Evolutionary conservation across 2,888 invertebrate species (phyloP), one percentile per base, ranked within the genome.

Genomic region (Pristionchus exspectatus): DNA sequence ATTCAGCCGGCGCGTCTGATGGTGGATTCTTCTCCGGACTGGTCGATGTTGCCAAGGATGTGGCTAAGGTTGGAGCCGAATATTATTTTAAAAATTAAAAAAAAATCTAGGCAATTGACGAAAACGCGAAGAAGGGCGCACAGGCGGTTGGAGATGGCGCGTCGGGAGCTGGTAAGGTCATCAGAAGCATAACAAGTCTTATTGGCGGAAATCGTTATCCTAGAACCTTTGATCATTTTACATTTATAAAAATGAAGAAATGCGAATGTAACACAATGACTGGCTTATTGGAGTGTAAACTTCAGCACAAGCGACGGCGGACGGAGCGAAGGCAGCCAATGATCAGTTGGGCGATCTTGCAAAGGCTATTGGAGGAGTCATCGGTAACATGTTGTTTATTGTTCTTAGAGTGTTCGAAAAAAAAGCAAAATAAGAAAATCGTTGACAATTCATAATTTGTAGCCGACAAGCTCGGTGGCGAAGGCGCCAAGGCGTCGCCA

Each of bases 1-100:
- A 59, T n/a, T 56, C 56, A 85, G 84, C 84, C 56, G 84, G 84
- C 4, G 30, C 84, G 24, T 85, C 84, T 5, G 84, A 85, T 21
- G 84, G 84, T 4, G 84, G 84, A 85, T 85, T 85, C 84, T 85
- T 85, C 33, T 85, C 84, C 5, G 84, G 84, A 59, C 84, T 85
- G 18, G 84, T 85, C 0, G 84, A 85, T 59, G 84, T 85, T 0
- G 84, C 84, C 18, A 85, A 85, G 84, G 84, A 85, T 33, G 84
- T 85, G 21, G 84, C 84, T 27, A 85, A 85, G 81, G 81, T 81
- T 24, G 24, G 63, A 63, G 10, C 63, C 10, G 63, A 63, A 18
- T 18, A 21, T 72, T 16, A 72, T 30, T 30, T n/a, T 16, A 27
- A 69, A 33, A n/a, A 69, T 3, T 77, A 77, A 44, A 27, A n/a